These are phyloP conservation scores for Trichopoda pennipes DNA, from an alignment of 2,888 invertebrate species.

Conservation along the genomic window DNA sequence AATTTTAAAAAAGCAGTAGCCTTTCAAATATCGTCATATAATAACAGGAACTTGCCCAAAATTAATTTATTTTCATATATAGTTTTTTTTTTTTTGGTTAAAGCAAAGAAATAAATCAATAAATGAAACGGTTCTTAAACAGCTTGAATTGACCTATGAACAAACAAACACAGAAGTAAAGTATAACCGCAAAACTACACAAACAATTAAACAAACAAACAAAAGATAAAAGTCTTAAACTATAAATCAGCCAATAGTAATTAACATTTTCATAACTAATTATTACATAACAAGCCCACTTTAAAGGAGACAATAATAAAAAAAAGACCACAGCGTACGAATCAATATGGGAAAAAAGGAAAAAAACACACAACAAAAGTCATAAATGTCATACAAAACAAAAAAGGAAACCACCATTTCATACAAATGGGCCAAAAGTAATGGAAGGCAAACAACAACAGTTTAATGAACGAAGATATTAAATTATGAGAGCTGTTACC, in stretches of 20 bases:
- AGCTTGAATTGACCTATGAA: slow-evolving; percentile 50
- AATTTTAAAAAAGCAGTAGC: too few relatives aligned
- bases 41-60: not conserved
- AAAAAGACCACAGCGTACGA: slow-evolving; percentile 19
- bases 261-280: slow-evolving; percentile 69
- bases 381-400: slow-evolving; percentile 60
- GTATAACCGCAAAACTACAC: slow-evolving; percentile 40
- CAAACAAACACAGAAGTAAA: not conserved
- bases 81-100: not conserved
- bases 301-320: slow-evolving; percentile 42
- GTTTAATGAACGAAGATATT: slow-evolving; percentile 17
- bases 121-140: slow-evolving; percentile 46
- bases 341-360: slow-evolving; percentile 58
- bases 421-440: slow-evolving; percentile 33
- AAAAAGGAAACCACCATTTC: not conserved
- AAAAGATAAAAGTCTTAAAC: not conserved
- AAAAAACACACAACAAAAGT: slow-evolving; percentile 56
- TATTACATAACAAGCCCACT: slow-evolving; percentile 72
- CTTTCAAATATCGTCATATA: too few relatives aligned
- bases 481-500: slow-evolving; percentile 59
- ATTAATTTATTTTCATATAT: not conserved
- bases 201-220: not conserved
- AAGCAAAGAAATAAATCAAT: slow-evolving; percentile 18
- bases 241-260: slow-evolving; percentile 52
- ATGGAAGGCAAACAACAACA: slow-evolving; percentile 45